Conservation (phyloP, 2,113 vertebrate genomes). For the Bungarus multicinctus region DNA sequence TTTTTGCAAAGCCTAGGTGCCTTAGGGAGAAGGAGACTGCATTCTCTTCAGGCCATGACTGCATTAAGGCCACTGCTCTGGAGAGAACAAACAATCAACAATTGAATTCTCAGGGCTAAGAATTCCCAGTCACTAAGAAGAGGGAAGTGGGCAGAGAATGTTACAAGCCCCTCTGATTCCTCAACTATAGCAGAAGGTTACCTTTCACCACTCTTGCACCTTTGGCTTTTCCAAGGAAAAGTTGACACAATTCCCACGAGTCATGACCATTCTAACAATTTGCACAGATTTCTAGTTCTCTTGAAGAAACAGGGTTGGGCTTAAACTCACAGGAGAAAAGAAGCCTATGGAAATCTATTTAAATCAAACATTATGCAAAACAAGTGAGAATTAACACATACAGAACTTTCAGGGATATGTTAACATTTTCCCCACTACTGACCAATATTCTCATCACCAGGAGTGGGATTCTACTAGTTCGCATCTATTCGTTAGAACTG, state of each 20-base stretch:
- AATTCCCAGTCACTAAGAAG: slow-evolving; percentile 59
- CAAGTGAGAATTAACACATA: slow-evolving; percentile 29
- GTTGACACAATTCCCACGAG: slow-evolving; percentile 33
- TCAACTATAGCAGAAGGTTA: slow-evolving; percentile 33
- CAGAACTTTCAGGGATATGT: rapidly evolving
- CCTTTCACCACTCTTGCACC: slow-evolving; percentile 55
- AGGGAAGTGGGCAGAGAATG: slow-evolving; percentile 20
- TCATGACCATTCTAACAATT: slow-evolving; percentile 10
- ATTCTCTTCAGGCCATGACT: slow-evolving; percentile 68
- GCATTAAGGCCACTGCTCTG: slow-evolving; percentile 66
- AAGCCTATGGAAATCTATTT: slow-evolving; percentile 34
- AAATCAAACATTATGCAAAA: slow-evolving; percentile 49
- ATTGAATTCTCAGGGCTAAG: slow-evolving; percentile 66
- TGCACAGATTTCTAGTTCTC: not conserved
- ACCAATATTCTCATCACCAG: not conserved
- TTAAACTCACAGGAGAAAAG: not conserved
- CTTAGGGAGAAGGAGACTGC: slow-evolving; percentile 65
- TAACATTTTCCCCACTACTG: not conserved
- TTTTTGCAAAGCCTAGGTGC: slow-evolving; percentile 65
- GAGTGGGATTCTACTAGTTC: no score
- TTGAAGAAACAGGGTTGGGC: not conserved
- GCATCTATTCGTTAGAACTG: no score
- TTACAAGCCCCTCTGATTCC: slow-evolving; percentile 37
- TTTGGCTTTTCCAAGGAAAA: slow-evolving; percentile 45
- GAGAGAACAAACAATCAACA: slow-evolving; percentile 71